Evolutionary conservation across 2,113 vertebrate species (phyloP).

Genomic region (Phodopus roborovskii): DNA sequence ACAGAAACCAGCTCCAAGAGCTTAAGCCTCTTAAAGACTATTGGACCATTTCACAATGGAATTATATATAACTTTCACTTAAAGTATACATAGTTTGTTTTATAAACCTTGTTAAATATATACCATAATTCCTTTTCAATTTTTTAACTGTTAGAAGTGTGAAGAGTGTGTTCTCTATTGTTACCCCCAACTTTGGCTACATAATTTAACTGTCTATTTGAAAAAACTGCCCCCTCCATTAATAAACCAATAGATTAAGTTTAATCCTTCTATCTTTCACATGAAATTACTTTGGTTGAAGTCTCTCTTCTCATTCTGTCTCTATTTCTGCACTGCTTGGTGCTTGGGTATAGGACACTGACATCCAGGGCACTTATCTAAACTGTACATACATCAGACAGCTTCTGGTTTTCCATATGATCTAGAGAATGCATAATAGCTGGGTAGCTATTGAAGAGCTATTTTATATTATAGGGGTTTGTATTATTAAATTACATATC

Average conservation of each 20-base stretch:
- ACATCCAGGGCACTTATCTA: not conserved
- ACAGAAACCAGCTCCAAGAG: not conserved
- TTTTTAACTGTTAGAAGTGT: not conserved
- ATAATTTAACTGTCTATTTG: not conserved
- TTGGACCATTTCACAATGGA: not conserved
- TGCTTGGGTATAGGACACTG: not conserved
- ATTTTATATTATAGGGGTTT: not conserved
- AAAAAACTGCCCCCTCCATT: not conserved
- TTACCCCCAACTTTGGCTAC: too few relatives aligned
- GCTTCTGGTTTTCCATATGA: not conserved
- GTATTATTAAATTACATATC: not conserved
- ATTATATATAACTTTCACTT: not conserved
- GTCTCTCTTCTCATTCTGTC: not conserved
- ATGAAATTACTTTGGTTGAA: not conserved
- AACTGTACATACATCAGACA: not conserved
- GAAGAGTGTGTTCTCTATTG: not conserved
- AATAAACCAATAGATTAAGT: not conserved
- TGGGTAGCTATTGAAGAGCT: not conserved
- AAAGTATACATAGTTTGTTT: not conserved
- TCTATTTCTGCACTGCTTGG: not conserved
- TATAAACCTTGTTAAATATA: slow-evolving; percentile 1
- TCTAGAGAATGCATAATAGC: not conserved
- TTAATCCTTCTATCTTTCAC: not conserved
- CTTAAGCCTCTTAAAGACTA: not conserved
- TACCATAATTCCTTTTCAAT: not conserved